Conservation (phyloP, 2,113 vertebrate genomes). For the Myocastor coypus region DNA sequence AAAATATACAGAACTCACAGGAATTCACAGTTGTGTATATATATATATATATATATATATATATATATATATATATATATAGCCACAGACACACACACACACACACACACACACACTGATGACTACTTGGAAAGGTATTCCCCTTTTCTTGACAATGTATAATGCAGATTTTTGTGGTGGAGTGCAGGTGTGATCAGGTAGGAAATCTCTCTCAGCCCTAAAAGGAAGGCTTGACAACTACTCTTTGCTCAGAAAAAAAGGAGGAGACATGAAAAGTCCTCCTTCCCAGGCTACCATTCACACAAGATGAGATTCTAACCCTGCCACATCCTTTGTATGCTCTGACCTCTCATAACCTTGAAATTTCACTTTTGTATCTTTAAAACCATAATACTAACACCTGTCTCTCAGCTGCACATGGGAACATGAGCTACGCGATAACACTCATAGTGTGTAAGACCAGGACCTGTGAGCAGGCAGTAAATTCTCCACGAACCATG, state of each 20-base stretch:
- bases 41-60: too few species aligned
- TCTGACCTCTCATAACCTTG: background rate
- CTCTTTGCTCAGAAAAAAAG: rapidly evolving
- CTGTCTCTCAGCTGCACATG: background rate
- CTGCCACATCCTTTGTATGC: background rate
- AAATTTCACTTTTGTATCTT: background rate
- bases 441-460: rapidly evolving
- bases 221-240: too few species aligned
- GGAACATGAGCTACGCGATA: background rate
- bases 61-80: too few species aligned
- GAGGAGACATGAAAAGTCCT: too few species aligned
- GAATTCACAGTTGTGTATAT: background rate
- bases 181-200: rapidly evolving
- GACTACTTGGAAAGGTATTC: background rate
- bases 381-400: background rate
- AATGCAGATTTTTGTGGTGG: background rate
- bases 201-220: background rate
- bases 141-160: background rate
- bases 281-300: too few species aligned
- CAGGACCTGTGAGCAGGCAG: background rate
- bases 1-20: background rate
- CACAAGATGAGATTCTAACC: rapidly evolving
- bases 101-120: background rate
- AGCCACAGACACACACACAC: too few species aligned
- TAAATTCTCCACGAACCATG: background rate